Base-by-base conservation (phyloP, 2,113 vertebrate genomes). In the Sinocyclocheilus anshuiensis region DNA sequence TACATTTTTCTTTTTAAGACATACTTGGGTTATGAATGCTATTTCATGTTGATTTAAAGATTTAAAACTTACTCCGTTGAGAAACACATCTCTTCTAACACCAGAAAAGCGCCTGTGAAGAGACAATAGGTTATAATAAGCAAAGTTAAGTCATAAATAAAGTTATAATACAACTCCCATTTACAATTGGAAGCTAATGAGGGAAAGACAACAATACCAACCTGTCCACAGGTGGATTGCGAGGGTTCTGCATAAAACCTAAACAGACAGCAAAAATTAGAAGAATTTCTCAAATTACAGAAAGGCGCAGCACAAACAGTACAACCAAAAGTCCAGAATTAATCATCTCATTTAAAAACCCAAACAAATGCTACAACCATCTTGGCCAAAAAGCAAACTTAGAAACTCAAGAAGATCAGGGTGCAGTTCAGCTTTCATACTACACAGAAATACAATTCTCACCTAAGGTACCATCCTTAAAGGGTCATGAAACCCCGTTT, bases 211-310 rank as follows among this genome's bases (percentile, higher is more conserved):
- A 20, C 0, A 13, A 78, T 0, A 50, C 96, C 95, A 96, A 99
- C 98, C 98, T 98, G 95, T 99, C 98, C 91, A 97, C 95, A 90
- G 97, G 97, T 1, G 97, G 97, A 93, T 96, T 99, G 81, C 97
- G 96, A 83, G 97, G 97, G 91, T 99, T 98, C 94, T 97, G 98
- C 94, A 99, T 96, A 95, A 98, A 99, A 90, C 98, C 98, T 99
- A 95, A 94, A 95, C 90, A 86, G 94, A 95, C 90, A 91, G 95
- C 93, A 69, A 81, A 88, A 87, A 15, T 10, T 10, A 48, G 65
- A 65, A 12, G 12, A 59, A 45, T 84, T 85, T 79, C 16, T 78
- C 20, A 29, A 71, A 84, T 7, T 9, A 79, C 4, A n/a, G 18
- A 12, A 50, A 29, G 20, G 6, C 1, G 48, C 13, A 42, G 81